Evolutionary conservation across 2,113 vertebrate species (phyloP), one percentile per base, ranked within the genome.

Genomic region (Pristiophorus japonicus): DNA sequence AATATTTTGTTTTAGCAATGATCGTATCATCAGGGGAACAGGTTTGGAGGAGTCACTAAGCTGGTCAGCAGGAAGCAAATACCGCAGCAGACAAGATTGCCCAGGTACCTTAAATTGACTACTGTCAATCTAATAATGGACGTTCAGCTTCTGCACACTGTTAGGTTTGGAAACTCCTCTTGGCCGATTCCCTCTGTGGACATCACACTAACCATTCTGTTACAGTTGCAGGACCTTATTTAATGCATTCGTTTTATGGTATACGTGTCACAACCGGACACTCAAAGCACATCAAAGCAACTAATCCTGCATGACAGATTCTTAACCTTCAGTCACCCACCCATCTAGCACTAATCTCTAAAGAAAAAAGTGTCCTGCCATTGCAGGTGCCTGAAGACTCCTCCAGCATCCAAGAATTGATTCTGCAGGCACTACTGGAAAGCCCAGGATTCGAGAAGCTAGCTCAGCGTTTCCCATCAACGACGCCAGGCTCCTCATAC

Each of bases 301-400:
- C 55, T 63, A 63, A 92, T 70, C 38, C 92, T 24, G 38, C 65
- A 5, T 66, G 65, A 18, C 62, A 67, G 42, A 94, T 22, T 67
- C 45, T 51, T 88, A 94, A 94, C 42, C 65, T 47, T 20, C 24
- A 91, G 59, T 91, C 59, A 47, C 42, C 92, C 92, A 70, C 34
- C 65, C 92, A 94, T 70, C 62, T 11, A 42, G 42, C 42, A 94
- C 42, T 94, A 70, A 70, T 70, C 63, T 70, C 65, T 70, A 45
- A 70, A 67, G 42, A 94, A 47, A 94, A 67, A 94, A 67, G 92
- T 94, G 11, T 70, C 65, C 65, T 94, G 24, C 92, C 42, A 94
- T 70, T 94, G 38, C 65, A 94, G 92, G 47, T 94, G 92, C 92
- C 22, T 70, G 92, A 94, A 67, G 92, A 70, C 65, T 47, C 63